A percentile compares a stretch with the other conserved stretches of the same genome.
Conservation (phyloP, 2,888 invertebrate genomes). For the Drosophila rellima region DNA sequence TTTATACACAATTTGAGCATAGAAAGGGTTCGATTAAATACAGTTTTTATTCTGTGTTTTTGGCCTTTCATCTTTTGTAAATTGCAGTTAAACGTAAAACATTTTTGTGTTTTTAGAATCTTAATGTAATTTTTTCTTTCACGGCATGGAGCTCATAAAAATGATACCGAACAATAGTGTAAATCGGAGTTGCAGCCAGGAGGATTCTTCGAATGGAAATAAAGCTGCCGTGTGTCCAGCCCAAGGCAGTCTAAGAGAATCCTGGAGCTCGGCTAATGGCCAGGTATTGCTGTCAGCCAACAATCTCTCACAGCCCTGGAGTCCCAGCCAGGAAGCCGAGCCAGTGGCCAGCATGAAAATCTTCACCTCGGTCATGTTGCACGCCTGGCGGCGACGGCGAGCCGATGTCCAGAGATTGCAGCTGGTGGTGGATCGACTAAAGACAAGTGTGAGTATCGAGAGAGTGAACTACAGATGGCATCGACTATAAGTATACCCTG, state of each 20-base stretch:
- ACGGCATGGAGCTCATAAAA: constrained; percentile 21
- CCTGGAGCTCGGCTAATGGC: constrained; percentile 4
- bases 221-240: background rate
- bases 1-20: constrained; percentile 19
- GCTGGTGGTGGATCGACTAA: constrained; percentile 60
- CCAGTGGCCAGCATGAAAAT: constrained; percentile 69
- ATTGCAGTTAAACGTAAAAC: constrained; percentile 45
- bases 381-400: constrained; percentile 82
- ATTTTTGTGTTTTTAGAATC: constrained; percentile 26
- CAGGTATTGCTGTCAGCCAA: background rate
- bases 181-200: background rate
- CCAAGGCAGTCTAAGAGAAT: background rate
- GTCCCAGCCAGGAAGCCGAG: background rate
- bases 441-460: constrained; percentile 62
- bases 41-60: constrained; percentile 16
- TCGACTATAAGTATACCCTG: background rate
- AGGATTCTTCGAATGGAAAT: background rate
- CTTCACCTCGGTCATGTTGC: constrained; percentile 79
- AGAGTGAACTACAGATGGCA: background rate
- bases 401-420: constrained; percentile 73
- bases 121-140: background rate
- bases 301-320: background rate
- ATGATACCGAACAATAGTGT: background rate
- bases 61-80: constrained; percentile 31
- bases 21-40: background rate